These are phyloP conservation scores for Drosophila kuntzei DNA, from an alignment of 2,888 invertebrate genomes.

Conservation along the genomic window DNA sequence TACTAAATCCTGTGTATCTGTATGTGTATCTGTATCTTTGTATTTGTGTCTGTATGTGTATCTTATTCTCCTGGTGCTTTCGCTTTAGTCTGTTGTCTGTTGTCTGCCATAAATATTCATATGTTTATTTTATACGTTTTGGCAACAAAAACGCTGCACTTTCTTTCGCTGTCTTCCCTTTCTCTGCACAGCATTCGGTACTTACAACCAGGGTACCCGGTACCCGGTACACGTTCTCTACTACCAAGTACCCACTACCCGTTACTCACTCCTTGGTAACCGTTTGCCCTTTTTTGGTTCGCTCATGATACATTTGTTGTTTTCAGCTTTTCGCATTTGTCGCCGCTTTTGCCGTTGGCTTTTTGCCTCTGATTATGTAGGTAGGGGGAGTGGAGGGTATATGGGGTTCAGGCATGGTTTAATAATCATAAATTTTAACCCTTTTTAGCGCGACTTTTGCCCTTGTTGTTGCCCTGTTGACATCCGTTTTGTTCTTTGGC, in stretches of 20 bases:
- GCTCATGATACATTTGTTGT: conserved; percentile 56
- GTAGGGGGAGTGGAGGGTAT: too few relatives aligned
- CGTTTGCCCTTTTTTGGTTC: conserved; percentile 7
- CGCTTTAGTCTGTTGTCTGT: conserved; percentile 19
- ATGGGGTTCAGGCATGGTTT: conserved; percentile 52
- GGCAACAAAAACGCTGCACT: conserved; percentile 33
- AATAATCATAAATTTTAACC: conserved; percentile 81
- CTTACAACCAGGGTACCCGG: not conserved
- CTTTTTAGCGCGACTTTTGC: conserved; percentile 67
- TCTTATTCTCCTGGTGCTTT: not conserved
- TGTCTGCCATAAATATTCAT: conserved; percentile 72
- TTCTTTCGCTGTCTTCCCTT: conserved; percentile 18
- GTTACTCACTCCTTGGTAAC: not conserved
- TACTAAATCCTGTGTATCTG: not conserved
- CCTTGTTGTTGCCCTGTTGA: conserved; percentile 56
- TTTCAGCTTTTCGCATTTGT: conserved; percentile 57
- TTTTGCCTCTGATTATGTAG: conserved; percentile 19
- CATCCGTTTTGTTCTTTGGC: conserved; percentile 72
- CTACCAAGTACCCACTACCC: not conserved
- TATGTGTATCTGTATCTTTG: not conserved
- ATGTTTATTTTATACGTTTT: conserved; percentile 68
- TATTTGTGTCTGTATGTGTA: not conserved
- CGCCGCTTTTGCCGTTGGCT: conserved; percentile 46
- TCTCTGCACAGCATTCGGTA: not conserved
- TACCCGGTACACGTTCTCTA: not conserved